Base-by-base conservation (phyloP, 2,113 vertebrate species). In the Protomyctophum bolini region DNA sequence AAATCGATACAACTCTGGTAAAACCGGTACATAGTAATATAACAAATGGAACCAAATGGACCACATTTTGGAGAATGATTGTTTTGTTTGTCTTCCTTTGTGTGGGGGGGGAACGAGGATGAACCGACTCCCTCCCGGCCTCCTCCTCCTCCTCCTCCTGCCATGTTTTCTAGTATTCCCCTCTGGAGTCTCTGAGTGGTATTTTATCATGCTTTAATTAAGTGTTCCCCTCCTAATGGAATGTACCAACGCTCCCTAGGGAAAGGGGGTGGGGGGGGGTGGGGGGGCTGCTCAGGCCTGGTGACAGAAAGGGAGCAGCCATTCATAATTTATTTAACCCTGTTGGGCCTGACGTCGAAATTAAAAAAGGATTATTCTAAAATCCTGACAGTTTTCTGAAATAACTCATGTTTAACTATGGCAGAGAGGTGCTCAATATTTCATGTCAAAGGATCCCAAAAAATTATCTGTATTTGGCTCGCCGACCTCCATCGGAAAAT, bases 141-240 rank as follows among this genome's bases (percentile, higher is more conserved):
- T 58, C 46, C 62, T 66, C 7, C 12, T 28, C n/a, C 57, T 15
- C 48, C 60, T n/a, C n/a, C 45, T 47, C 62, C 72, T 57, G 50
- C 60, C 66, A 50, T 68, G 66, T 45, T 41, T n/a, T 63, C 8
- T 56, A 1, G 59, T 73, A 66, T 68, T 66, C 80, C 33, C 75
- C 83, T 83, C 77, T 72, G 76, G 78, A 83, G 80, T 83, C 81
- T 84, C 73, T 0, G 45, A 86, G 80, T 81, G 81, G 78, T 88
- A 87, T 89, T 89, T 86, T 89, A 89, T 90, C 81, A 73, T 87
- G 70, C 78, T 86, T 86, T 89, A 91, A 91, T 91, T 90, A 89
- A 91, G 82, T 86, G 81, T 87, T 84, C 76, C 83, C 85, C 84
- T n/a, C n/a, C 82, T 91, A 86, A 84, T 88, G 79, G 84, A 86